Evolutionary conservation across 1,140 invertebrate genomes (phyloP).

Genomic region (Alviniconcha marisindica): DNA sequence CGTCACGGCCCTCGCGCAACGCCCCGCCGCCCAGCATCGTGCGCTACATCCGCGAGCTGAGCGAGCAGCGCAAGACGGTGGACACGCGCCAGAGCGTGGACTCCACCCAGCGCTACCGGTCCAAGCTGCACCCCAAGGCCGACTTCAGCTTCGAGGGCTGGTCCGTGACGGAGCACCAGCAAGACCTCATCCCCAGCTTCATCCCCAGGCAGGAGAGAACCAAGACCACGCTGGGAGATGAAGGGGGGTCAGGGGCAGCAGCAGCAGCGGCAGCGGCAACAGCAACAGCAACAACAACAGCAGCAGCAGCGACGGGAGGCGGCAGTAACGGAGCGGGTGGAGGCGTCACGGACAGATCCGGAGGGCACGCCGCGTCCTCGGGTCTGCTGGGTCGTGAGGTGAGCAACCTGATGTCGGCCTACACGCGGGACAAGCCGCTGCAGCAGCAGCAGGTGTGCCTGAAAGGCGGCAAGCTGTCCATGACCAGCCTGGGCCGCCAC

Average conservation of each 20-base stretch:
- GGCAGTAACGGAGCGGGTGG: not conserved
- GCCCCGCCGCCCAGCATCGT: slow-evolving; percentile 11
- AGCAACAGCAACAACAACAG: not conserved
- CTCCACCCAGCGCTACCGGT: slow-evolving; percentile 19
- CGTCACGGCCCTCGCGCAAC: not conserved
- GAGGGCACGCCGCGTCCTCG: not conserved
- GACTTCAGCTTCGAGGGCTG: slow-evolving; percentile 41
- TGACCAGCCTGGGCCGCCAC: slow-evolving; percentile 30
- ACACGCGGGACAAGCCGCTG: slow-evolving; percentile 31
- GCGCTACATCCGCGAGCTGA: slow-evolving; percentile 37
- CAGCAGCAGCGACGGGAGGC: not conserved
- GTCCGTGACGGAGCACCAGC: slow-evolving; percentile 13
- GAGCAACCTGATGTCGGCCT: slow-evolving; percentile 26
- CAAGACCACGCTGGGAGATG: slow-evolving; percentile 33
- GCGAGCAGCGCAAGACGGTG: slow-evolving; percentile 31
- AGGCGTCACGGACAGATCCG: not conserved
- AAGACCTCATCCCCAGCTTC: slow-evolving; percentile 46
- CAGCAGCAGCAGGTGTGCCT: slow-evolving; percentile 27
- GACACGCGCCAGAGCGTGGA: slow-evolving; percentile 25
- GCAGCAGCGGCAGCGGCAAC: slow-evolving; percentile 8
- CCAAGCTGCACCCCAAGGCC: slow-evolving; percentile 38
- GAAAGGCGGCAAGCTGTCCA: slow-evolving; percentile 23
- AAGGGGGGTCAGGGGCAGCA: not conserved
- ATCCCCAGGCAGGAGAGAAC: slow-evolving; percentile 41
- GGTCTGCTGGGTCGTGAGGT: not conserved